Evolutionary conservation across 2,797 vertebrate genomes (phyloP), one percentile per base, ranked within the genome.

Genomic region (Eulemur coronatus): DNA sequence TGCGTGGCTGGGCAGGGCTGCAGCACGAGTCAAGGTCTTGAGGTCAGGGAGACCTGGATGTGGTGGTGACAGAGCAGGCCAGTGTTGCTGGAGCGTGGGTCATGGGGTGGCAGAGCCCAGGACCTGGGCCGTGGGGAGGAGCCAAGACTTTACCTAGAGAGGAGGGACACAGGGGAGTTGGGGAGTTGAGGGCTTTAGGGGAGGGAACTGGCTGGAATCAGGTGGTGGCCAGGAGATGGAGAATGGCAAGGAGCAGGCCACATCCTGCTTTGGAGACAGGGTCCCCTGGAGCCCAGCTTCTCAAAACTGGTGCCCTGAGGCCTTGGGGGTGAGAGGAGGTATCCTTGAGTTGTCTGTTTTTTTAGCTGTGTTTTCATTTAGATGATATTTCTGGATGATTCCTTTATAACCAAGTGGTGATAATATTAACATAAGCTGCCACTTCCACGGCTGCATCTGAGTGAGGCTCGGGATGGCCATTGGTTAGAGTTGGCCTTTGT

Each of bases 331-430:
- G 22, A 30, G 28, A 10, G 35, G 11, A 38, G 43, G 35, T 76
- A 38, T 91, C 65, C 30, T n/a, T 95, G 35, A 2, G 28, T 65
- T n/a, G 57, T 22, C 46, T 65, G 28, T 65, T 46, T 61, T 91
- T 94, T 91, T 28, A 73, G 41, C 38, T 67, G 24, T 73, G 43
- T 92, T 96, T 95, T 94, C 59, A 61, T 87, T 92, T 97, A 85
- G 48, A 3, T 73, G 67, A 20, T 86, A 26, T 50, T 94, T 94
- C 65, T 38, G 59, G 63, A 11, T 81, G 55, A 50, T 69, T 91
- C 24, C 48, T 61, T 82, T 84, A 43, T 30, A 73, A 72, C 26
- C 76, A 46, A 1, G 22, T 33, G 28, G 67, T 76, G 55, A 72
- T 43, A 26, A 22, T 50, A 10, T 79, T 88, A 41, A 38, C n/a